Evolutionary conservation across 2,797 vertebrate species (phyloP), one percentile per base, ranked within the genome.

Genomic region (Glossophaga mutica): DNA sequence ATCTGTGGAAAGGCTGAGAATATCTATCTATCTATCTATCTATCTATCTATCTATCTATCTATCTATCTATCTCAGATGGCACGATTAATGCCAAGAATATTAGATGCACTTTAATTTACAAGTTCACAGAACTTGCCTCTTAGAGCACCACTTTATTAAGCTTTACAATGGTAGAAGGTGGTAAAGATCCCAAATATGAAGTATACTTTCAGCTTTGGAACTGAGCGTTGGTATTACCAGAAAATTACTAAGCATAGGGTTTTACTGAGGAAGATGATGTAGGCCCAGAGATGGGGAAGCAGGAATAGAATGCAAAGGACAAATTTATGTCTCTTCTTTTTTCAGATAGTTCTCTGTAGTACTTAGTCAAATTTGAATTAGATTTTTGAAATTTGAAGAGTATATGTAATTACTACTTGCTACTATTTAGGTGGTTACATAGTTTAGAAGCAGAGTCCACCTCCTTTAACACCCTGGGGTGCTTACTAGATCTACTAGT

Each of bases 311-410:
- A 65, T 79, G 18, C 74, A 89, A 62, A 95, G 46, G 32, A 79
- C 87, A 82, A 81, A 44, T 48, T 44, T 48, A 34, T 68, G 34
- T 76, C 44, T 92, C 12, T 3, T 26, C 19, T 74, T 85, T 92
- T 83, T 70, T 3, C 22, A 84, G 52, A 48, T 88, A 55, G 34
- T 87, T 96, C 62, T 37, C 34, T 94, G 24, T 91, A 65, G 44
- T 89, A 55, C 55, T 78, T 42, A 73, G 52, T 86, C 42, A 87
- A 52, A 76, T 88, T 46, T 91, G 82, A 94, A 46, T 92, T 78
- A 34, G 29, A 77, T 59, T 89, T 91, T 95, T 93, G 50, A 71
- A 92, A 70, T 39, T 85, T 76, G n/a, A 52, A 44, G 34, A 37
- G 6, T 90, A 14, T 74, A 83, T 68, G 18, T 87, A 59, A 76